Base-by-base conservation (phyloP, 2,888 invertebrate species). In the Drosophila kuntzei region DNA sequence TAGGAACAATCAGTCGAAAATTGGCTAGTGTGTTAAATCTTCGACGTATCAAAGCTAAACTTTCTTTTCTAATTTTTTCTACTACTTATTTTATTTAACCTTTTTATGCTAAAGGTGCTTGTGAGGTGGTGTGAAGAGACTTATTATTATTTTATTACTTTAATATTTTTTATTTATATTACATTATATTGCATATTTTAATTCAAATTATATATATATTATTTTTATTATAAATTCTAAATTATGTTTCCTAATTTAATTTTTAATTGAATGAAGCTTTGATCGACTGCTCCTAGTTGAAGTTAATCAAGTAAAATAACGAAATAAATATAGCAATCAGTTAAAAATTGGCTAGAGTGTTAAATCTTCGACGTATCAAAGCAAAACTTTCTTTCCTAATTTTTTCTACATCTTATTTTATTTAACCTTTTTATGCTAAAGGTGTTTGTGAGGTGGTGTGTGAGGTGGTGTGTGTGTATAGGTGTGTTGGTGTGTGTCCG, bases 1-100 rank as follows among this genome's bases (percentile, higher is more conserved):
- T n/a, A 14, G 12, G 6, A 36, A 7, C 8, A 0, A 9, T 32
- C 29, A 32, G 11, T 12, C 27, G 12, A 22, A 22, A 9, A n/a
- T n/a, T n/a, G n/a, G n/a, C n/a, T n/a, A 34, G 44, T 0, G 44
- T 5, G 14, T 27, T 16, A 18, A 7, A 5, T 27, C 34, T 34
- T 32, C 14, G 8, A 0, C 6, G 3, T 16, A 16, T 6, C 12
- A 12, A 16, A 46, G 6, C 6, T 16, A 11, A 20, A 2, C 14
- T 36, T 20, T 14, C 16, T 6, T 6, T 11, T 5, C 14, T 36
- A 22, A 2, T 37, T 25, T 43, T 27, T 51, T 60, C 34, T 43
- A n/a, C 27, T 49, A 43, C 59, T 72, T 83, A 66, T 77, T 83
- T 76, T 75, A 73, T 73, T 75, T 76, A 69, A 82, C 70, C 71